These are phyloP conservation scores for Colossoma macropomum DNA, from an alignment of 2,113 vertebrate species.

Conservation along the genomic window DNA sequence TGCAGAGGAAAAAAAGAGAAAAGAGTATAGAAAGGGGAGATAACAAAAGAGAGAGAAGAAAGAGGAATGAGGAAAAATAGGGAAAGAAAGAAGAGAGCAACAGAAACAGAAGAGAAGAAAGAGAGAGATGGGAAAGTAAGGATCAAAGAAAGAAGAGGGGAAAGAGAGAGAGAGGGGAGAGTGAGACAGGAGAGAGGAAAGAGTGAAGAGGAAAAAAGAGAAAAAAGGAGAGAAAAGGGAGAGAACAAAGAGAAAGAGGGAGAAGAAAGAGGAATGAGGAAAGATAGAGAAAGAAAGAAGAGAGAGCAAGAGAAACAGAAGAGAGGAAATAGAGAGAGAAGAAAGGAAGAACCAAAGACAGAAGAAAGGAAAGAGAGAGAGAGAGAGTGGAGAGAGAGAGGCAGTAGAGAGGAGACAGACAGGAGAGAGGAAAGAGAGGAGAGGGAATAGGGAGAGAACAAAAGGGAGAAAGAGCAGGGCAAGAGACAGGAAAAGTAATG, in stretches of 20 bases:
- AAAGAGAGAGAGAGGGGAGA: neutral
- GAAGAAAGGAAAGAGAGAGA: too few species aligned
- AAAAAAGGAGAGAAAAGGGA: neutral
- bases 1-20: neutral
- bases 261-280: neutral
- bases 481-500: too few species aligned
- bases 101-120: neutral
- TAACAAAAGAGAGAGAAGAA: neutral
- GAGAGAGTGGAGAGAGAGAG: too few species aligned
- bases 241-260: neutral
- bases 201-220: neutral
- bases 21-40: neutral
- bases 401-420: too few species aligned
- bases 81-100: neutral
- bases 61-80: neutral
- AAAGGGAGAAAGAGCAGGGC: too few species aligned
- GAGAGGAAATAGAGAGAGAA: too few species aligned
- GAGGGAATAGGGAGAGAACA: too few species aligned
- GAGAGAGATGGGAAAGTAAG: neutral
- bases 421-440: too few species aligned
- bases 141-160: neutral
- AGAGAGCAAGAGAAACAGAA: too few species aligned
- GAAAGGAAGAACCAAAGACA: too few species aligned
- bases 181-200: neutral
- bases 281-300: neutral